Base-by-base conservation (phyloP, 2,797 vertebrate genomes). In the Muscicapa striata region DNA sequence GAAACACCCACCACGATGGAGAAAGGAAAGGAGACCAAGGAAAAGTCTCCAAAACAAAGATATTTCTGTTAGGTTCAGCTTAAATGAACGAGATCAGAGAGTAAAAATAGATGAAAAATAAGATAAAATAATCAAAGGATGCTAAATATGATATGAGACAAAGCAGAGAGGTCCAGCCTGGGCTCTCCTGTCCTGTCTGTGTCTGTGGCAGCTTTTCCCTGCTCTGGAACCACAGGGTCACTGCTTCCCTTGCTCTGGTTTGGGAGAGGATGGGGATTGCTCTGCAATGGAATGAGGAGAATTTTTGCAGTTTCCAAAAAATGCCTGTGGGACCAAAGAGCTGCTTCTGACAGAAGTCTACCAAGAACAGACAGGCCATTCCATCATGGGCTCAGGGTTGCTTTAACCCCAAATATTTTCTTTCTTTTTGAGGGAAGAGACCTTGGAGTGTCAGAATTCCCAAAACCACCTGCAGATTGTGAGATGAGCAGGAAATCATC, bases 401-500 rank as follows among this genome's bases (percentile, higher is more conserved):
- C 19, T 69, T 55, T 38, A 48, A 70, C 24, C 30, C 30, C 8
- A 57, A 10, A 26, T 23, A 5, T 80, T 87, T 68, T 15, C 20
- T 48, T 72, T 62, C 11, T 17, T 81, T 27, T 30, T 23, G 43
- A 54, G 55, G 27, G 43, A 5, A 62, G n/a, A 11, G 46, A 29
- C 36, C 40, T 15, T 1, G 36, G 38, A 70, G 46, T 17, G 67
- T 5, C 55, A 73, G 59, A 34, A 63, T 74, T 82, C 75, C 72
- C 67, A 45, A n/a, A 2, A 20, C 1, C 62, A 30, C 0, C 11
- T 26, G 46, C 18, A 80, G 64, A 26, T 0, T 27, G n/a, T 4
- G 41, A 78, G 62, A 62, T 36, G 45, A 63, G 54, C 59, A 87
- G 43, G 82, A 64, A 49, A 69, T 69, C 73, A 49, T 30, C 40